Conservation (phyloP, 2,888 invertebrate genomes). For the Habroteleia sp. region DNA sequence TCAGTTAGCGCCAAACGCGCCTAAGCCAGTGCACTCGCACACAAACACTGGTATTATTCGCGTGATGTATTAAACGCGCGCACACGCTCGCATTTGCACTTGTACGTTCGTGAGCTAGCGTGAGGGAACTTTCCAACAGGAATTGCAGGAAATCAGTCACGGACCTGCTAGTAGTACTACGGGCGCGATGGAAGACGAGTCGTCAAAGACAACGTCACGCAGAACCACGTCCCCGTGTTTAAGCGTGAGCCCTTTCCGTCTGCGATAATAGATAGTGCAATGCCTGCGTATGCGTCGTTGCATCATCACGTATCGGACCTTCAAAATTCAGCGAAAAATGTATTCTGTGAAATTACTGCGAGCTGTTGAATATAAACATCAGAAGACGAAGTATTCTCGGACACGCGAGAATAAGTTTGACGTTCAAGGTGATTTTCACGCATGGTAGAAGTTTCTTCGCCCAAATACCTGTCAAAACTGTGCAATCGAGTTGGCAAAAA, state of each 20-base stretch:
- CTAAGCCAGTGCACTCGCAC: background rate
- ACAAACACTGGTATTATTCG: constrained; percentile 17
- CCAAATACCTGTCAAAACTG: no score
- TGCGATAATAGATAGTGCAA: constrained; percentile 10
- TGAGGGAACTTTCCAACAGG: constrained; percentile 64
- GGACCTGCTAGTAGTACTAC: constrained; percentile 61
- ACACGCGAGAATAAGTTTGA: no score
- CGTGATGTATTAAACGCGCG: constrained; percentile 6
- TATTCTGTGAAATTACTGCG: constrained; percentile 10
- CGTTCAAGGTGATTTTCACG: no score
- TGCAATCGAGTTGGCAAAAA: no score
- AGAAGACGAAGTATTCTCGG: background rate
- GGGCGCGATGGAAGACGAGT: constrained; percentile 61
- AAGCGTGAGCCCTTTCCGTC: constrained; percentile 9
- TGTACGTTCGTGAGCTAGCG: constrained; percentile 27
- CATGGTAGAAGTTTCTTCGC: no score
- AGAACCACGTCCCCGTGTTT: constrained; percentile 9
- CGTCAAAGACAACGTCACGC: constrained; percentile 21
- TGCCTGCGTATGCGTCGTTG: constrained; percentile 3
- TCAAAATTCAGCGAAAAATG: constrained; percentile 20
- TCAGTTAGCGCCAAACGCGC: background rate
- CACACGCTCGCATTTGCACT: constrained; percentile 30
- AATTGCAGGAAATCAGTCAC: constrained; percentile 64
- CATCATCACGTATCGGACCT: background rate
- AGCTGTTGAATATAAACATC: background rate